Percentiles rank a stretch among this genome's conserved stretches.
Evolutionary conservation across 2,113 vertebrate species (phyloP).

Genomic region (Charina bottae): DNA sequence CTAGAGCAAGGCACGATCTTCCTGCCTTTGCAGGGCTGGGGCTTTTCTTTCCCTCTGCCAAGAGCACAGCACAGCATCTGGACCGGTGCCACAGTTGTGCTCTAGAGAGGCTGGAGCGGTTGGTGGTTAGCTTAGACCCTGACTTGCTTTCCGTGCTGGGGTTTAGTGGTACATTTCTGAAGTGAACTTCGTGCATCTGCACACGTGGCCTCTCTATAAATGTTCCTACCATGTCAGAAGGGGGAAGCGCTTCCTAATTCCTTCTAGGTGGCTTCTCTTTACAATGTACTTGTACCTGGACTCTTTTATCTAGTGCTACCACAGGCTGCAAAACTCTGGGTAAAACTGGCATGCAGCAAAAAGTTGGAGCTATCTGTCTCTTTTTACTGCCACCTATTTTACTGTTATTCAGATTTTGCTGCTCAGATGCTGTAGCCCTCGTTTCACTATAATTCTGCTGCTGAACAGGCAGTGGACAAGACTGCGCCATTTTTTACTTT

Average conservation of each 20-base stretch:
- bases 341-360: neutral
- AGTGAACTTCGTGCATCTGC: neutral
- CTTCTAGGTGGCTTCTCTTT: neutral
- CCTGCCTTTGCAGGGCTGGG: too few relatives aligned
- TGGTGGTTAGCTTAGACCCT: neutral
- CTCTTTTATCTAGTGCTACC: neutral
- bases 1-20: too few relatives aligned
- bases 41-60: too few relatives aligned
- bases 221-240: neutral
- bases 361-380: neutral
- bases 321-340: neutral
- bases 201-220: neutral
- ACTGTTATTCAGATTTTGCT: neutral
- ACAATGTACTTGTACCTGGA: neutral
- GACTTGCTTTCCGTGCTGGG: neutral
- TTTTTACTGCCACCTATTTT: neutral
- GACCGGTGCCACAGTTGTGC: neutral
- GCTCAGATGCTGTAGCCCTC: too few relatives aligned
- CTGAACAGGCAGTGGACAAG: neutral
- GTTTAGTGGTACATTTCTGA: too few relatives aligned
- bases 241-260: neutral
- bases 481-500: neutral
- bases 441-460: neutral
- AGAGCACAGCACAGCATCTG: neutral
- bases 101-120: neutral